phyloP scores from a whole-genome alignment of 37 sponge, comb jelly and placozoan species.

The Ephydatia muelleri region DNA sequence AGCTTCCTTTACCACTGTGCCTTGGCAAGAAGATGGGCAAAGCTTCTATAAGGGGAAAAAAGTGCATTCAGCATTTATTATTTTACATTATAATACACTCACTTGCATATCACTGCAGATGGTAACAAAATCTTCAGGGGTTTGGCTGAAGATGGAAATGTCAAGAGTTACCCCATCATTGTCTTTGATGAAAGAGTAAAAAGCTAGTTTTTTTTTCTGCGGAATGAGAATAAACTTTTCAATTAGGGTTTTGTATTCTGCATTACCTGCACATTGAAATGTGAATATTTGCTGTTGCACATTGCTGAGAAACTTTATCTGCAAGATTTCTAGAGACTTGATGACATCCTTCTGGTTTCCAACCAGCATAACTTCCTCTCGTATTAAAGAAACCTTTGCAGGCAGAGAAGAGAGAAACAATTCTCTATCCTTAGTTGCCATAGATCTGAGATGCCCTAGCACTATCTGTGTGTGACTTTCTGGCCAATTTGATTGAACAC shows the following conservation, averaged over 20 bases:
- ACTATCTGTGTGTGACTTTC: not conserved
- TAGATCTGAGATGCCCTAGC: not conserved
- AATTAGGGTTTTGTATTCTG: not conserved
- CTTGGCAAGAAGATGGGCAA: not conserved
- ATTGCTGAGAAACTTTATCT: not conserved
- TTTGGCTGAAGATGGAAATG: not conserved
- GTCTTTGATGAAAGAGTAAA: not conserved
- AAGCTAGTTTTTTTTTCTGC: not conserved
- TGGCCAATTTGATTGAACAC: not conserved
- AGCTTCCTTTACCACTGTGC: not conserved
- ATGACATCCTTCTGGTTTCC: not conserved
- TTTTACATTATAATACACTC: not conserved
- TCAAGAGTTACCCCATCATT: not conserved
- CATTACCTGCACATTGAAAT: not conserved
- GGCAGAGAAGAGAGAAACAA: not conserved
- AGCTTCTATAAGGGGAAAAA: not conserved
- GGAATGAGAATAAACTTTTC: not conserved
- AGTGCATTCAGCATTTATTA: not conserved
- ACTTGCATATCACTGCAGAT: not conserved
- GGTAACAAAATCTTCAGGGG: not conserved
- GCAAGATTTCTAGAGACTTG: not conserved
- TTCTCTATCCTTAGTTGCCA: not conserved
- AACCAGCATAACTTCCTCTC: not conserved
- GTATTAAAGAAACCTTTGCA: not conserved
- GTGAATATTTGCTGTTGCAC: not conserved